Conservation (phyloP, 2,113 vertebrate species). For the Amblyopsis rosae region DNA sequence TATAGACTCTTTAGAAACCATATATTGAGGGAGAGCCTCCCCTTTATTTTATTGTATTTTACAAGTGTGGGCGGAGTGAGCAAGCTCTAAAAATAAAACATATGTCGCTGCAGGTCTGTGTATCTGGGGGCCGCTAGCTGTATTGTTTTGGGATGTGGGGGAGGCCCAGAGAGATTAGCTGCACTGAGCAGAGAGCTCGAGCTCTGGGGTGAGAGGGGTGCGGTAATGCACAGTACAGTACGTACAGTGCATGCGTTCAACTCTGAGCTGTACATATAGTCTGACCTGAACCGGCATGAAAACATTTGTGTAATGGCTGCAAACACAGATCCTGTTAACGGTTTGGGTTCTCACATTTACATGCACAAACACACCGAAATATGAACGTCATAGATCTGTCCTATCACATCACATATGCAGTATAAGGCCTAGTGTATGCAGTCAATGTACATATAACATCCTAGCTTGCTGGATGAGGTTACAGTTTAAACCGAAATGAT, state of each 20-base stretch:
- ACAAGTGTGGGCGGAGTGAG: conserved; percentile 55
- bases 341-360: no score
- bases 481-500: no score
- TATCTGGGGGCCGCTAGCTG: conserved; percentile 58
- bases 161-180: conserved; percentile 55
- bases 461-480: no score
- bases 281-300: neutral
- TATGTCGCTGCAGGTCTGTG: conserved; percentile 73
- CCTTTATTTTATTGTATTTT: conserved; percentile 39
- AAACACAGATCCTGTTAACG: no score
- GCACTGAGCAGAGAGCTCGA: conserved; percentile 33
- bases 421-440: no score
- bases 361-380: no score
- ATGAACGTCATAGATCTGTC: no score
- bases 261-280: conserved; percentile 21
- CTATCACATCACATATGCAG: neutral
- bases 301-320: neutral
- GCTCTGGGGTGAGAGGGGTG: conserved; percentile 17
- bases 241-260: conserved; percentile 33
- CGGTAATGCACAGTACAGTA: no score
- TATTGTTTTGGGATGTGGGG: conserved; percentile 76
- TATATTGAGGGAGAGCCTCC: conserved; percentile 37
- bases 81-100: conserved; percentile 80
- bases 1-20: conserved; percentile 42
- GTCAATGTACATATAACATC: neutral